Conservation (phyloP, 1,140 invertebrate species). For the Saxidomus purpurata region DNA sequence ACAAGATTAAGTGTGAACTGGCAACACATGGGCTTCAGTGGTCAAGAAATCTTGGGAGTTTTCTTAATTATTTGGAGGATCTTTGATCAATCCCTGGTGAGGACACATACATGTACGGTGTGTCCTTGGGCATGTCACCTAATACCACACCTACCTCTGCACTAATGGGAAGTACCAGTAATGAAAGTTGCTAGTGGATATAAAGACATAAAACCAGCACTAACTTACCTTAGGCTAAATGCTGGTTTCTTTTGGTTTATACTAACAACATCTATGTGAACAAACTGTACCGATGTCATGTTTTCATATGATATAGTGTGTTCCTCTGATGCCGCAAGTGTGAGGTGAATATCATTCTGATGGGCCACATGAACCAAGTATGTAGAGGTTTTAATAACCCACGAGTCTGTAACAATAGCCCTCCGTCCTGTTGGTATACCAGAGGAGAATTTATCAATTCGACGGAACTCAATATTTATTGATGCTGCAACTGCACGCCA, state of each 20-base stretch:
- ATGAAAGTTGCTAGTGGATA: too few relatives aligned
- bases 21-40: too few relatives aligned
- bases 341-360: constrained; percentile 92
- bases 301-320: constrained; percentile 89
- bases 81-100: too few relatives aligned
- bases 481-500: constrained; percentile 91
- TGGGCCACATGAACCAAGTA: constrained; percentile 92
- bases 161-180: too few relatives aligned
- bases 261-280: constrained; percentile 93
- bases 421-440: constrained; percentile 89
- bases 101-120: too few relatives aligned
- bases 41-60: too few relatives aligned
- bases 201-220: too few relatives aligned
- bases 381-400: constrained; percentile 94
- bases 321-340: constrained; percentile 91
- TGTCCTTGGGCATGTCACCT: too few relatives aligned
- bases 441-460: constrained; percentile 92
- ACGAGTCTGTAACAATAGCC: constrained; percentile 94
- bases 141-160: too few relatives aligned
- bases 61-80: too few relatives aligned
- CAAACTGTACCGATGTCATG: constrained; percentile 90
- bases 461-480: constrained; percentile 93
- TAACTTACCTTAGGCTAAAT: constrained; percentile 85
- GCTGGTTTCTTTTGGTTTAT: constrained; percentile 83
- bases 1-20: too few relatives aligned